phyloP scores from a whole-genome alignment of 2,797 vertebrate genomes.

The Pseudomugil gertrudae region DNA sequence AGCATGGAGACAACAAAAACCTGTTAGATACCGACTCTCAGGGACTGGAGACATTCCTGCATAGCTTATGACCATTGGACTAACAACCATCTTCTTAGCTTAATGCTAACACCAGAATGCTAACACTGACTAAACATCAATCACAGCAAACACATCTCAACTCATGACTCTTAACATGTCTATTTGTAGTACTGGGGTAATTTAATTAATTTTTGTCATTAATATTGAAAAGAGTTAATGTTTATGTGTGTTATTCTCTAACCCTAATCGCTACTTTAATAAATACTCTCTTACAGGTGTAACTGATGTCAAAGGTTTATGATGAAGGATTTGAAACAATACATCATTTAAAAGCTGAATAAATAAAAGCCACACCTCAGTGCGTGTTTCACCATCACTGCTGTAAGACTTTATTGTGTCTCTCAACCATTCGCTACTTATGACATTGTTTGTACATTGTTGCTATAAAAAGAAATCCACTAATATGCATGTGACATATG shows the following conservation, averaged over 20 bases:
- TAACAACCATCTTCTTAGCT: no score
- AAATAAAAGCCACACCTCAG: neutral
- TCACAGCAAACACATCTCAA: no score
- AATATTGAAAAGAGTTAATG: neutral
- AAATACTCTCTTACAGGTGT: neutral
- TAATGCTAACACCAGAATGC: no score
- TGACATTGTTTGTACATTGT: neutral
- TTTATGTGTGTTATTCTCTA: neutral
- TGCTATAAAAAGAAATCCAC: neutral
- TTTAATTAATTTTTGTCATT: neutral
- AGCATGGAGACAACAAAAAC: no score
- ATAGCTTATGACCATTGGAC: no score
- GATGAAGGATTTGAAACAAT: no score
- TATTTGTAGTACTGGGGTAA: neutral
- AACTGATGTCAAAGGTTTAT: neutral
- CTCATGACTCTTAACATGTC: no score
- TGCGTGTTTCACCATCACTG: neutral
- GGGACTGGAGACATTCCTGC: no score
- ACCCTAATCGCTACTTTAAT: neutral
- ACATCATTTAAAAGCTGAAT: neutral
- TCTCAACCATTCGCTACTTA: neutral
- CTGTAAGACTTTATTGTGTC: neutral
- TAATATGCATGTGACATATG: neutral
- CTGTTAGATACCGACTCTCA: no score
- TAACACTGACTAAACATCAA: no score